phyloP scores from a whole-genome alignment of 2,888 invertebrate genomes.

The Pinctada fucata region DNA sequence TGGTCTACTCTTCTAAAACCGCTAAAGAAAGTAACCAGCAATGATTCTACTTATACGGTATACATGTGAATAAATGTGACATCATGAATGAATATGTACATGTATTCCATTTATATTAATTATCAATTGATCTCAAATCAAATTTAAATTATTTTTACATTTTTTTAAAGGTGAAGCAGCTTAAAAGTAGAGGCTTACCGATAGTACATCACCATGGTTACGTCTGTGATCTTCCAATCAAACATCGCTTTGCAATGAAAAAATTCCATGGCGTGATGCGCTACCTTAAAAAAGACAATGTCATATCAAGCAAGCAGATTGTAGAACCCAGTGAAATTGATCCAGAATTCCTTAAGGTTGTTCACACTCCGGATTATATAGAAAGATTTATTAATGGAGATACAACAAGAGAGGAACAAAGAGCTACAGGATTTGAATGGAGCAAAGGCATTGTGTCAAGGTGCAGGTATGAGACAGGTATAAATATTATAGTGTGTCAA shows the following conservation, averaged over 20 bases:
- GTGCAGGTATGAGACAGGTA: conserved; percentile 69
- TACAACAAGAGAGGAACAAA: conserved; percentile 63
- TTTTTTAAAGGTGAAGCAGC: conserved; percentile 40
- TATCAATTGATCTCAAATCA: no score
- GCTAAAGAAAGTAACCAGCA: no score
- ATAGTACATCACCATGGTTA: conserved; percentile 62
- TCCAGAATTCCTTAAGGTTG: conserved; percentile 31
- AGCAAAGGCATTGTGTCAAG: conserved; percentile 62
- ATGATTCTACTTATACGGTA: no score
- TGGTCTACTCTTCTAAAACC: no score
- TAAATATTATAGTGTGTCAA: background rate
- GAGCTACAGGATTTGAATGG: conserved; percentile 68
- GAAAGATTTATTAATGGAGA: conserved; percentile 64
- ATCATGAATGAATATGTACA: no score
- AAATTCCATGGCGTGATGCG: conserved; percentile 62
- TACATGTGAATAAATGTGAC: no score
- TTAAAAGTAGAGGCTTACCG: conserved; percentile 49
- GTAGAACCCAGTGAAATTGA: conserved; percentile 45
- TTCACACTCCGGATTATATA: conserved; percentile 58
- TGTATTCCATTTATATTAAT: no score
- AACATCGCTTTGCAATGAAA: conserved; percentile 61
- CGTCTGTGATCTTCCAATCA: conserved; percentile 56
- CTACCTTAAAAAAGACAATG: conserved; percentile 49
- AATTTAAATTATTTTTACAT: no score
- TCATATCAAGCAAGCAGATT: conserved; percentile 58